phyloP scores from a whole-genome alignment of 2,113 vertebrate genomes.

The Orthonyx spaldingii region DNA sequence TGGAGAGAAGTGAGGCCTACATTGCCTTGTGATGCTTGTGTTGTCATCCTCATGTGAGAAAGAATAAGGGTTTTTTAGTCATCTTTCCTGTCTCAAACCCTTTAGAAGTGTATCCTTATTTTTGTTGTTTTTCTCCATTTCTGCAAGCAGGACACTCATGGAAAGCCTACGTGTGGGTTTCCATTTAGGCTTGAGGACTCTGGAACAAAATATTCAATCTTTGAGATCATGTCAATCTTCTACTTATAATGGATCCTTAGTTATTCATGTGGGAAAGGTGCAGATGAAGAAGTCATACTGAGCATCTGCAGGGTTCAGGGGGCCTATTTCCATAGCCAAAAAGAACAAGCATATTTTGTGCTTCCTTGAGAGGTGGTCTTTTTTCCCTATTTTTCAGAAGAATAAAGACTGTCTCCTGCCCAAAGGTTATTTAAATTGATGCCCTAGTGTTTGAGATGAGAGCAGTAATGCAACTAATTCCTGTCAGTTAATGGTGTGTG shows the following conservation, averaged over 20 bases:
- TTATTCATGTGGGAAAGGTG: not conserved
- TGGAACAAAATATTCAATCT: not conserved
- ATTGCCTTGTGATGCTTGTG: not conserved
- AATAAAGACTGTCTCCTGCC: not conserved
- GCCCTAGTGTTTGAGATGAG: not conserved
- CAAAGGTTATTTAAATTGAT: conserved; percentile 1
- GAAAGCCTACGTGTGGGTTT: not conserved
- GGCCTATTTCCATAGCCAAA: not conserved
- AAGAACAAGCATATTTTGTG: not conserved
- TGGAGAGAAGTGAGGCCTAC: not conserved
- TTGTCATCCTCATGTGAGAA: not conserved
- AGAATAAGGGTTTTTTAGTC: not conserved
- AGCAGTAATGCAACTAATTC: not conserved
- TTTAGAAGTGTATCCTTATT: not conserved
- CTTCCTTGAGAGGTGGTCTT: not conserved
- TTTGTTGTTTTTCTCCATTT: not conserved
- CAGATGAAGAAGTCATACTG: not conserved
- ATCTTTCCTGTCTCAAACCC: not conserved
- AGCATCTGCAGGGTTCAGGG: not conserved
- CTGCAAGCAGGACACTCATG: not conserved
- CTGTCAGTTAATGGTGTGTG: not conserved
- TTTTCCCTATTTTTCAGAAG: not conserved
- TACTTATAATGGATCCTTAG: not conserved
- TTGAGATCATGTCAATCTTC: not conserved
- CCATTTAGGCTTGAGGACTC: not conserved